Conservation (phyloP, 2,113 vertebrate genomes). For the Cynocephalus volans region DNA sequence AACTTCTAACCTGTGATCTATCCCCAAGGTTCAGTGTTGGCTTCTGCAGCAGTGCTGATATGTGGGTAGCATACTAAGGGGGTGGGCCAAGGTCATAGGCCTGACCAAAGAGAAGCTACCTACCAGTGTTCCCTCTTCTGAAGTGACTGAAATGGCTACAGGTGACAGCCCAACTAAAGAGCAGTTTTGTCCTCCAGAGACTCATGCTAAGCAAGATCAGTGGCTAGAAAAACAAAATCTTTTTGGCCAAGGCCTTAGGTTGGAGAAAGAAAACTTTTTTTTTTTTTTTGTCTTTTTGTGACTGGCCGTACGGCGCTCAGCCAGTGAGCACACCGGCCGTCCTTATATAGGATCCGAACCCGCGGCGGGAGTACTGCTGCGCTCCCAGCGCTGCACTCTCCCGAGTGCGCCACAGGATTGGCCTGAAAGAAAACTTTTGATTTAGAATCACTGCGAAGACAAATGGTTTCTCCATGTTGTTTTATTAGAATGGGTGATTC, state of each 20-base stretch:
- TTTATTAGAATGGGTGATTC: constrained; percentile 70
- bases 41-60: neutral
- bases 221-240: neutral
- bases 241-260: neutral
- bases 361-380: too few relatives aligned
- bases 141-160: neutral
- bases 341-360: too few relatives aligned
- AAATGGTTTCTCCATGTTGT: constrained; percentile 11
- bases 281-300: too few relatives aligned
- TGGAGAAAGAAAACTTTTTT: neutral
- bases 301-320: too few relatives aligned
- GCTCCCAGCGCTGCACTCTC: too few relatives aligned
- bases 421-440: constrained; percentile 20
- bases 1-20: neutral
- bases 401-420: too few relatives aligned
- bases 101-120: neutral
- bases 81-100: neutral
- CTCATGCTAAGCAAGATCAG: neutral
- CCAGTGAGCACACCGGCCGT: too few relatives aligned
- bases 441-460: constrained; percentile 28
- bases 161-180: neutral
- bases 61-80: neutral
- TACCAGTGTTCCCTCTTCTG: neutral
- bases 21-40: neutral
- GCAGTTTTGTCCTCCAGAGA: neutral